Base-by-base conservation (phyloP, 2,888 invertebrate species). In the Cancer borealis region DNA sequence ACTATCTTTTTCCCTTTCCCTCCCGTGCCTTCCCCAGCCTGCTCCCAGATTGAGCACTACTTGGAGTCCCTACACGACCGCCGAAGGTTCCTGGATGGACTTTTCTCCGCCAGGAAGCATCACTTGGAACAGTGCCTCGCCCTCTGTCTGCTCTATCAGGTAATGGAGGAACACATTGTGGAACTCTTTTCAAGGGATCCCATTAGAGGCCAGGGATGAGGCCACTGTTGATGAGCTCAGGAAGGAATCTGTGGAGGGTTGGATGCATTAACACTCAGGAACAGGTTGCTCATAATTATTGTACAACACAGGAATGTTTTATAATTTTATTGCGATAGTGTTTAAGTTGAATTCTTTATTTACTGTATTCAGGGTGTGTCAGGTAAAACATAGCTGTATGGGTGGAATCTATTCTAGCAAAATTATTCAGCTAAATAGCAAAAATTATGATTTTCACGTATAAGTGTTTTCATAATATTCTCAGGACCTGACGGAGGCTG, bases 101-200 rank as follows among this genome's bases (percentile, higher is more conserved):
- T 97, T 95, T 96, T 94, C 95, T 46, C 73, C 46, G 93, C 95
- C 49, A 97, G 98, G 96, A 98, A 98, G 96, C 97, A 97, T 10
- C 98, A 98, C 96, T 97, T 98, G 96, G 98, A 98, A 96, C 98
- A 98, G 96, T 98, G 98, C 96, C 97, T 98, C 95, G 98, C 98
- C 73, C 97, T 98, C 94, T 98, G 98, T 91, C 97, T 98, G 96
- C 97, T 98, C 73, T 98, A 98, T 91, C 95, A 95, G 95, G 95
- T 95, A 66, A 30, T 39, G n/a, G 12, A 39, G 39, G 10, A 1
- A 39, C 84, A 84, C 79, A 14, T 12, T 73, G 26, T 14, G 10
- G 14, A 54, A 3, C 4, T n/a, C 10, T 26, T 26, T 21, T 4
- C 60, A 5, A 6, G 66, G 8, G 54, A 54, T 0, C 54, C n/a